Evolutionary conservation across 2,888 invertebrate genomes (phyloP).

Genomic region (Cantharis nigra): DNA sequence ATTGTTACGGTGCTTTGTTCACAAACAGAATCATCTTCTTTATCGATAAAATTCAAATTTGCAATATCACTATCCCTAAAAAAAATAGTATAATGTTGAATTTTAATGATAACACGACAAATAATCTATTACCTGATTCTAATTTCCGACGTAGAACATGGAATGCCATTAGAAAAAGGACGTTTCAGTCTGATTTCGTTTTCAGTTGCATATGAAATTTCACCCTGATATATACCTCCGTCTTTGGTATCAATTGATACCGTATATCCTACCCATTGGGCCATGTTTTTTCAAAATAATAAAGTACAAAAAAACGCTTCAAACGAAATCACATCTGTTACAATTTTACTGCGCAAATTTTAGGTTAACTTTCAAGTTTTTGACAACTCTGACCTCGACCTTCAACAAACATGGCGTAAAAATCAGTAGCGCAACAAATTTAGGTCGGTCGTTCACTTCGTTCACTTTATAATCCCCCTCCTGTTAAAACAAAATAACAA

Average conservation of each 20-base stretch:
- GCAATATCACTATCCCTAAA: slow-evolving; percentile 74
- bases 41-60: slow-evolving; percentile 76
- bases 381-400: background rate
- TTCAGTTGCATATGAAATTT: slow-evolving; percentile 74
- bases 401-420: background rate
- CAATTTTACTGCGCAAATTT: background rate
- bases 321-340: background rate
- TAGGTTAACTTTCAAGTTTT: background rate
- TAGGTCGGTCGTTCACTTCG: background rate
- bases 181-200: slow-evolving; percentile 74
- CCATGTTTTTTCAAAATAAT: slow-evolving; percentile 53
- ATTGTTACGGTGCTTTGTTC: slow-evolving; percentile 59
- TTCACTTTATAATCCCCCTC: background rate
- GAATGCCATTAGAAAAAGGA: slow-evolving; percentile 81
- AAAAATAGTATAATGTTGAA: background rate
- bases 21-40: slow-evolving; percentile 54
- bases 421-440: background rate
- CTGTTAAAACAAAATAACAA: background rate
- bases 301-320: background rate
- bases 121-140: slow-evolving; percentile 63
- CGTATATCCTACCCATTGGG: slow-evolving; percentile 75
- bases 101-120: background rate
- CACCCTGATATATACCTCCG: slow-evolving; percentile 80
- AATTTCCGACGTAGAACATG: slow-evolving; percentile 63
- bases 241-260: slow-evolving; percentile 84